A percentile compares a stretch with the other conserved stretches of the same genome.
These are phyloP conservation scores for Melanotaenia nigrans DNA, from an alignment of 2,797 vertebrate species.

Conservation along the genomic window DNA sequence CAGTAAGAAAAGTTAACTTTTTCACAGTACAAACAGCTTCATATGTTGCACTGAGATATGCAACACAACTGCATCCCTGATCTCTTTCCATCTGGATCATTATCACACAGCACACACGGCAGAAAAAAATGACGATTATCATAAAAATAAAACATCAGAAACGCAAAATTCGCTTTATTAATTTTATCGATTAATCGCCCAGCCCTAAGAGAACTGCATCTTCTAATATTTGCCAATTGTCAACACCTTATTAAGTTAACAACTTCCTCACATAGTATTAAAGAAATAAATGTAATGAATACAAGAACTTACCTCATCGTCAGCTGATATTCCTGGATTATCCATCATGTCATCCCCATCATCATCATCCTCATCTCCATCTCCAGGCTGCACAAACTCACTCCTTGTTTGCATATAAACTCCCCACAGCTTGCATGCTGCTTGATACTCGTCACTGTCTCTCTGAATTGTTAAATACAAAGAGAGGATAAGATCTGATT, in stretches of 20 bases:
- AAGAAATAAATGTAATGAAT: background rate
- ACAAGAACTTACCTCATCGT: conserved; percentile 82
- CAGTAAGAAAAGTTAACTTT: no score
- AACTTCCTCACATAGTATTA: background rate
- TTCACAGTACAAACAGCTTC: no score
- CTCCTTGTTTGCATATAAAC: conserved; percentile 93
- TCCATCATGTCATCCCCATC: conserved; percentile 92
- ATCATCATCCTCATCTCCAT: conserved; percentile 86
- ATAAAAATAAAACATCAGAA: no score
- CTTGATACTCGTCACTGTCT: conserved; percentile 92
- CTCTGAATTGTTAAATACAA: conserved; percentile 72
- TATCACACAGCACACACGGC: no score
- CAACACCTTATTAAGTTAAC: background rate
- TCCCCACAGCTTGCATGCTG: conserved; percentile 93
- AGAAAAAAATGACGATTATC: no score
- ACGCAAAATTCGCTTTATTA: no score
- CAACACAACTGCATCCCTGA: no score
- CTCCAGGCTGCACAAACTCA: conserved; percentile 94
- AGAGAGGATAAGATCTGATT: background rate
- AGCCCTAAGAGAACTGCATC: background rate
- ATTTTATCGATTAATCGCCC: no score
- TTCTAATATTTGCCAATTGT: background rate
- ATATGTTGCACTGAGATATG: no score
- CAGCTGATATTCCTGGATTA: conserved; percentile 87
- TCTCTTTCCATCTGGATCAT: no score